Evolutionary conservation across 2,113 vertebrate genomes (phyloP).

Genomic region (Gila orcuttii): DNA sequence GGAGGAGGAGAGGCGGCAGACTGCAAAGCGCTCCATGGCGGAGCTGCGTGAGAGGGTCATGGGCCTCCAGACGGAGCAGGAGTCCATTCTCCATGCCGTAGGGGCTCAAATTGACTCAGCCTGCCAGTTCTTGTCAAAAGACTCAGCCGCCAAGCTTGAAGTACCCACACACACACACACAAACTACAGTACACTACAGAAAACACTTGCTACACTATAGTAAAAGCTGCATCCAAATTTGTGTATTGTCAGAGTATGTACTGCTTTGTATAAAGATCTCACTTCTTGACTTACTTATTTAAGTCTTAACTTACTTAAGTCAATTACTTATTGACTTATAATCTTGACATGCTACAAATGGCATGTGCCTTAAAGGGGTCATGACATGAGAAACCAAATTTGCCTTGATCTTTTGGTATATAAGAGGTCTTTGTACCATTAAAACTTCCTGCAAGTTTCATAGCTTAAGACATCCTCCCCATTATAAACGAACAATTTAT

Average conservation of each 20-base stretch:
- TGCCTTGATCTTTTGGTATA: too few species aligned
- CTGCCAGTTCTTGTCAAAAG: constrained; percentile 81
- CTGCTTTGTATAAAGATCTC: neutral
- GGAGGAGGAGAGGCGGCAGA: constrained; percentile 74
- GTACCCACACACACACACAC: constrained; percentile 68
- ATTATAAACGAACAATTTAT: too few species aligned
- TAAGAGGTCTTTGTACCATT: too few species aligned
- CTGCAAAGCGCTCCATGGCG: constrained; percentile 73
- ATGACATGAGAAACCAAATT: too few species aligned
- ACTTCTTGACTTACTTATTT: neutral
- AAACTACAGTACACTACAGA: neutral
- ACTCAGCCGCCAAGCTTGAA: constrained; percentile 85
- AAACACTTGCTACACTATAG: neutral
- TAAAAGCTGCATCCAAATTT: neutral
- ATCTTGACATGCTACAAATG: too few species aligned
- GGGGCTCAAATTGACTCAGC: constrained; percentile 86
- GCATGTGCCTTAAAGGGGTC: neutral
- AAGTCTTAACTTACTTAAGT: too few species aligned
- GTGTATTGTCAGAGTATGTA: neutral
- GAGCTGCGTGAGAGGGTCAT: constrained; percentile 80
- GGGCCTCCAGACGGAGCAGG: constrained; percentile 82
- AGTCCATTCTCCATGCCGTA: constrained; percentile 81
- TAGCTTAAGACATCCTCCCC: too few species aligned
- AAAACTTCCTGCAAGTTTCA: too few species aligned
- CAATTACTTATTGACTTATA: too few species aligned